phyloP scores from a whole-genome alignment of 2,797 vertebrate species.

The Coluber constrictor region DNA sequence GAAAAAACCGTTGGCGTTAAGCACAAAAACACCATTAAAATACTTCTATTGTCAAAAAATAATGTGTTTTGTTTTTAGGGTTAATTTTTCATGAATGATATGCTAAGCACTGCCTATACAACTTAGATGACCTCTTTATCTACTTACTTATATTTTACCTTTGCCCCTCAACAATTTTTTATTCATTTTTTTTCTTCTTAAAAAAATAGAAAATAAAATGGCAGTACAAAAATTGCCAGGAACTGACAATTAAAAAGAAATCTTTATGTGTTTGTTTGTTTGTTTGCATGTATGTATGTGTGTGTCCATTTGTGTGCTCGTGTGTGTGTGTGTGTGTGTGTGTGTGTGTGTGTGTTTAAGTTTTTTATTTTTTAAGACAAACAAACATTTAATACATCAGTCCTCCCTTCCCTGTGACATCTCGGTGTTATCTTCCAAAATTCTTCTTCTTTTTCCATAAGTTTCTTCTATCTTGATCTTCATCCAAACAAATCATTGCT shows the following conservation, averaged over 20 bases:
- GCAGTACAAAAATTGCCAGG: slow-evolving; percentile 25
- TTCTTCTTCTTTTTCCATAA: too few relatives aligned
- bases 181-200: neutral
- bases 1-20: neutral
- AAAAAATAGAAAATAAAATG: neutral
- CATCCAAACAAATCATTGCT: too few relatives aligned
- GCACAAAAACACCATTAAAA: neutral
- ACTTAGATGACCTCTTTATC: neutral
- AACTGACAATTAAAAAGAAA: slow-evolving; percentile 4
- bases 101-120: neutral
- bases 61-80: neutral
- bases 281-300: neutral
- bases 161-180: neutral
- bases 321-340: neutral
- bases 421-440: too few relatives aligned
- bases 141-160: neutral
- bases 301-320: neutral
- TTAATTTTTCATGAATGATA: neutral
- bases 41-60: neutral
- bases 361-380: too few relatives aligned
- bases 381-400: too few relatives aligned
- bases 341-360: neutral
- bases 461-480: too few relatives aligned
- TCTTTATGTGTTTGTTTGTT: neutral
- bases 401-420: too few relatives aligned